phyloP scores from a whole-genome alignment of 2,888 invertebrate species.

The Branchipolynoe longqiensis region DNA sequence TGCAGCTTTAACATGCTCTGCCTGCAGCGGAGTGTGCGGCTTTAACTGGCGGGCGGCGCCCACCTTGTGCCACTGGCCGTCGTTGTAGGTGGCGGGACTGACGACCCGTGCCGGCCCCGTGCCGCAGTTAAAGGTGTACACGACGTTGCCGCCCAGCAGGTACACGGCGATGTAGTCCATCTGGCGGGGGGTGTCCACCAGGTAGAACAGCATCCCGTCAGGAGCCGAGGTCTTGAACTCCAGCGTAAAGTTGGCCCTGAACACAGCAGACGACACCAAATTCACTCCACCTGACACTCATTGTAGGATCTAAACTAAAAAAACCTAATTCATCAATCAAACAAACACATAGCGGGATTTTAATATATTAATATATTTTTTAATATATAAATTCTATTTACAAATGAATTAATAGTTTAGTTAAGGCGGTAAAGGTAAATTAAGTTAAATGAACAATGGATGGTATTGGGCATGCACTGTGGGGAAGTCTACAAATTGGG shows the following conservation, averaged over 20 bases:
- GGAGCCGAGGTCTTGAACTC: slow-evolving; percentile 89
- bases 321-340: too few relatives aligned
- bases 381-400: too few relatives aligned
- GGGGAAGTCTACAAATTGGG: too few relatives aligned
- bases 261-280: background rate
- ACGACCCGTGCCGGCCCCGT: slow-evolving; percentile 89
- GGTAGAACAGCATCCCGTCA: slow-evolving; percentile 92
- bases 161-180: slow-evolving; percentile 94
- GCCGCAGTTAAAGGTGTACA: slow-evolving; percentile 93
- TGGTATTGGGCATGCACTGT: too few relatives aligned
- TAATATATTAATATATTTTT: too few relatives aligned
- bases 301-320: too few relatives aligned
- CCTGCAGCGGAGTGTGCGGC: too few relatives aligned
- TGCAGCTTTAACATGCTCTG: too few relatives aligned
- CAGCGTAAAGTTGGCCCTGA: slow-evolving; percentile 88
- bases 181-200: slow-evolving; percentile 84
- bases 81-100: slow-evolving; percentile 88
- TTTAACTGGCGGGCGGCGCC: slow-evolving; percentile 82
- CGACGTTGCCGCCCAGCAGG: slow-evolving; percentile 88
- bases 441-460: too few relatives aligned
- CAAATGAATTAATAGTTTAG: too few relatives aligned
- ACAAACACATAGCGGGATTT: too few relatives aligned
- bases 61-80: slow-evolving; percentile 95
- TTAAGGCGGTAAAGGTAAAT: too few relatives aligned
- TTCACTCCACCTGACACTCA: background rate